Percentiles rank a stretch among this genome's conserved stretches.
These are phyloP conservation scores for Chloropsis hardwickii DNA, from an alignment of 2,113 vertebrate species.

Conservation along the genomic window DNA sequence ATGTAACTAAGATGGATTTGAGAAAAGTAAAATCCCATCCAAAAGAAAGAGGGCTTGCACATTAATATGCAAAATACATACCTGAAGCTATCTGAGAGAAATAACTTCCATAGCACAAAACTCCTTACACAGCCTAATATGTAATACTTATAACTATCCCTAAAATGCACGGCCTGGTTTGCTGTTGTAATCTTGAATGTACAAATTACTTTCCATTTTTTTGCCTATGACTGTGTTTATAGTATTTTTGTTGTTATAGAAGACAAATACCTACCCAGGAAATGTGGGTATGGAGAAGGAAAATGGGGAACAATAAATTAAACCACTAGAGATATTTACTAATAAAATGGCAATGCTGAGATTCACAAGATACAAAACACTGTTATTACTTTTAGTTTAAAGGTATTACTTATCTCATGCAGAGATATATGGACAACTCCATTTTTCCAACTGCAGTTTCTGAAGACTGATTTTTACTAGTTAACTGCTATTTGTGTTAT, in stretches of 20 bases:
- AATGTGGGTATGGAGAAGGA: accelerated
- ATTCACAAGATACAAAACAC: not conserved
- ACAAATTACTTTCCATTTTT: not conserved
- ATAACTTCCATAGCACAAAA: not conserved
- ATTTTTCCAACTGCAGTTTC: not conserved
- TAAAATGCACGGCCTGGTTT: not conserved
- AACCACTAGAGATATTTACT: not conserved
- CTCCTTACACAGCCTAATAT: not conserved
- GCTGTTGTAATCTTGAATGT: not conserved
- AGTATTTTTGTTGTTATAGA: not conserved
- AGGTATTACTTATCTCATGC: not conserved
- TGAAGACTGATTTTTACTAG: not conserved
- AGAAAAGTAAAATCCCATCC: not conserved
- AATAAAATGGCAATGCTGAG: not conserved
- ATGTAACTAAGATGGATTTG: not conserved
- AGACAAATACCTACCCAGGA: not conserved
- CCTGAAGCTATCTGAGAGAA: not conserved
- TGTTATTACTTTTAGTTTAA: not conserved
- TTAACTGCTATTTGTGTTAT: not conserved
- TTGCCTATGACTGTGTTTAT: not conserved
- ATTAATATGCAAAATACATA: not conserved
- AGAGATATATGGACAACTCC: not conserved
- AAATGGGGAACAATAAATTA: not conserved
- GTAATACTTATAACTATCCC: not conserved
- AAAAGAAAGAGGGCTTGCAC: not conserved